Evolutionary conservation across 2,113 vertebrate species (phyloP), one percentile per base, ranked within the genome.

Genomic region (Eulemur rufifrons): DNA sequence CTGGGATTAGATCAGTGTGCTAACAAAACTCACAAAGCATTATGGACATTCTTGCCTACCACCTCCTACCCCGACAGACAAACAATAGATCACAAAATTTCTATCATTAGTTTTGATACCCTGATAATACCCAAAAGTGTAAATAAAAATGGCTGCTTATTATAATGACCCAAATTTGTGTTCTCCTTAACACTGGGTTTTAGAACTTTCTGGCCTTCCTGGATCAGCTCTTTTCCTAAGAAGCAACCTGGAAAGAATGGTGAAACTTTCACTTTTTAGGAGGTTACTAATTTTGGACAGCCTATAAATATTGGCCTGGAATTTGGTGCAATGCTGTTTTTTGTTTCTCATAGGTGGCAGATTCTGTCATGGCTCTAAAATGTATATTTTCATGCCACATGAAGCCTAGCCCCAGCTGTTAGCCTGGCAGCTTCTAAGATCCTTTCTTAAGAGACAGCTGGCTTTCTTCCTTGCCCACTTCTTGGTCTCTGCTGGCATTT

Each of bases 151-250:
- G 25, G 59, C 23, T 61, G 6, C 21, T 90, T 25, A 68, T 21
- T 63, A 18, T 54, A n/a, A 47, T 54, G 32, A 39, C 6, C 20
- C 34, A 78, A 54, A 29, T 77, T 23, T 69, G 1, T 81, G 15
- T 83, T 81, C 42, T 77, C 27, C 5, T 89, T 95, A 91, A 54
- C 37, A 61, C 63, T 90, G 73, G 47, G 34, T 71, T 73, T 81
- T 42, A 85, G 71, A 56, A 45, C 23, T 81, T 76, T 86, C 8
- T 73, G 59, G 18, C 11, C 18, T 45, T 85, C 10, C 8, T 77
- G 32, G 1, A 6, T 15, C 34, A 84, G 6, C 18, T 66, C 21
- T 68, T 80, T 56, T 13, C 29, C n/a, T 78, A 94, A 47, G 37
- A 83, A 84, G 47, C 29, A 78, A 54, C 14, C 1, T 66, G 59